Evolutionary conservation across 1,140 invertebrate genomes (phyloP), one percentile per base, ranked within the genome.

Genomic region (Lasioglossum albipes): DNA sequence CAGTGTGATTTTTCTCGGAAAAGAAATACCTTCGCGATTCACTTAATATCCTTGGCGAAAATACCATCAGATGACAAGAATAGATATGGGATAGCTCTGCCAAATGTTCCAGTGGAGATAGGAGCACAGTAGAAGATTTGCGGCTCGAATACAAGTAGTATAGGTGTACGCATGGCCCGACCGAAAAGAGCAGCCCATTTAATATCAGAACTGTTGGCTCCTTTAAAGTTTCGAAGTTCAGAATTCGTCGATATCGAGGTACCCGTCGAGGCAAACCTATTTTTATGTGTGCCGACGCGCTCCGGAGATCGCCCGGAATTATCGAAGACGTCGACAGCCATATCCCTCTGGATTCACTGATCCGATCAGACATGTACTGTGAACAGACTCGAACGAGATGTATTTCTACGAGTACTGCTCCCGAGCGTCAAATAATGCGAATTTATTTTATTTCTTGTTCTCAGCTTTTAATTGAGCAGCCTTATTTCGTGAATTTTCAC

Each of bases 301-400:
- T 83, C 78, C 36, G n/a, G n/a, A 10, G 65, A 27, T 57, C 79
- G 71, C 68, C 45, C 45, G 22, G 41, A 73, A 75, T 70, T 13
- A 57, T n/a, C 6, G 52, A 5, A 12, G 6, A 31, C 12, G 6
- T 9, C 13, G 66, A n/a, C 20, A 36, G 2, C 7, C 7, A 6
- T 20, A 27, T 9, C 13, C 16, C 9, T 31, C 42, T 3, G 27
- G 2, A 7, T n/a, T 41, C 18, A 2, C 57, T 31, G 27, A 45
- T 27, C 12, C 6, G 45, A 18, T 22, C 57, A 59, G 57, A n/a
- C 18, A 9, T 7, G 57, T n/a, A n/a, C 57, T 4, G 7, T 1
- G 57, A n/a, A 59, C n/a, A 59, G 20, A n/a, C 20, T n/a, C 20
- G 57, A 7, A n/a, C 7, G 52, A 49, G 45, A 57, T 57, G 20